Conservation (phyloP, 2,797 vertebrate genomes). For the Tauraco hartlaubi region DNA sequence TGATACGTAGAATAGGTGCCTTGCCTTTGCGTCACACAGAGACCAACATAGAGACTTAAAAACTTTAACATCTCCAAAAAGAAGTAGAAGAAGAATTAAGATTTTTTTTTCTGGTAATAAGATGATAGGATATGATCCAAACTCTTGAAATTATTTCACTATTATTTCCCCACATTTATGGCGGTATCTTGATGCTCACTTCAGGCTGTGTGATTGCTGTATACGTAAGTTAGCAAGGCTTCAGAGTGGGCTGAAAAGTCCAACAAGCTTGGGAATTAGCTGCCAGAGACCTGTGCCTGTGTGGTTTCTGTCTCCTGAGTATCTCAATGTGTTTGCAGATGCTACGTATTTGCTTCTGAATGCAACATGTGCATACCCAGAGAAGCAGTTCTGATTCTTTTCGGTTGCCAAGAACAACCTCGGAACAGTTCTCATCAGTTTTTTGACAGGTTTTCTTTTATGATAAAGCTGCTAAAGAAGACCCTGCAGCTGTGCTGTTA, state of each 20-base stretch:
- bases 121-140: not conserved
- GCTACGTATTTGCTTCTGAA: not conserved
- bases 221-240: not conserved
- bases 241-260: not conserved
- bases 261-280: not conserved
- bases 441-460: not conserved
- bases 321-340: not conserved
- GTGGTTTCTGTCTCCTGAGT: not conserved
- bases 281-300: not conserved
- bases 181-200: not conserved
- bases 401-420: not conserved
- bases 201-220: not conserved
- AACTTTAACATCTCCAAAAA: not conserved
- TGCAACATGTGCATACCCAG: not conserved
- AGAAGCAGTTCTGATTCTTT: not conserved
- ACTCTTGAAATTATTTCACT: not conserved
- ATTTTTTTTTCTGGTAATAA: not conserved
- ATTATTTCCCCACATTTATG: not conserved
- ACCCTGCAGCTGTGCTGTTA: not conserved
- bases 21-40: not conserved
- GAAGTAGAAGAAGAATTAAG: not conserved
- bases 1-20: not conserved
- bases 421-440: not conserved
- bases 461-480: not conserved
- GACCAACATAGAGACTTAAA: not conserved